These are phyloP conservation scores for Thalassoma bifasciatum DNA, from an alignment of 2,113 vertebrate genomes.

Conservation along the genomic window DNA sequence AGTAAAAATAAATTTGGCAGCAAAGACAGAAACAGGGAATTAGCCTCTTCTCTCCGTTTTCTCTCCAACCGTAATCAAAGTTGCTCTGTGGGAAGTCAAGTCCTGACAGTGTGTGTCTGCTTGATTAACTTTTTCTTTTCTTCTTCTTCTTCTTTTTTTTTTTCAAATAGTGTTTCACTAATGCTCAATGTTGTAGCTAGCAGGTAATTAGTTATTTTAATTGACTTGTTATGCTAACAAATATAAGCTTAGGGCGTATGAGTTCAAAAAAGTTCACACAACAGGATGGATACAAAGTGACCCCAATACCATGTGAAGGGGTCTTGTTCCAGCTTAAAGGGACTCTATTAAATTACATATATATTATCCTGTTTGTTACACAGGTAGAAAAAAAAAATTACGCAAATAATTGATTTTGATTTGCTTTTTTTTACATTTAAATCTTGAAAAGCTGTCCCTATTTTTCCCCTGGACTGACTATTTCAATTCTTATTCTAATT, in stretches of 20 bases:
- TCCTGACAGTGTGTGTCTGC: neutral
- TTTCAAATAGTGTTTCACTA: neutral
- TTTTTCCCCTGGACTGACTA: too few species aligned
- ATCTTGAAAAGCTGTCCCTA: too few species aligned
- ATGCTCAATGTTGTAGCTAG: neutral
- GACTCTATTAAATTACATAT: too few species aligned
- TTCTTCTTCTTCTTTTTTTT: too few species aligned
- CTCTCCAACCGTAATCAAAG: conserved; percentile 19
- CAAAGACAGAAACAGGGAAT: conserved; percentile 10
- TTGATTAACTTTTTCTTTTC: neutral
- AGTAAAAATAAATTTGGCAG: conserved; percentile 45
- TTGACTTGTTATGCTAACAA: neutral
- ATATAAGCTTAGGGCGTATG: neutral
- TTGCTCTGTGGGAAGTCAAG: neutral
- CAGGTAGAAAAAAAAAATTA: too few species aligned
- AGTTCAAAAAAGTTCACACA: neutral
- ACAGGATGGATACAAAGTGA: too few species aligned
- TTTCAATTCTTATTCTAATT: too few species aligned
- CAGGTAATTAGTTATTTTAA: neutral
- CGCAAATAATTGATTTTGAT: too few species aligned
- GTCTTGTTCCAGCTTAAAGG: too few species aligned
- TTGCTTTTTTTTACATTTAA: too few species aligned
- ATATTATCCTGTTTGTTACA: too few species aligned
- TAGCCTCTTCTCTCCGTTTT: conserved; percentile 18
- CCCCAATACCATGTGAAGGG: too few species aligned